Evolutionary conservation across 1,140 invertebrate species (phyloP).

Genomic region (Heliconius hewitsoni): DNA sequence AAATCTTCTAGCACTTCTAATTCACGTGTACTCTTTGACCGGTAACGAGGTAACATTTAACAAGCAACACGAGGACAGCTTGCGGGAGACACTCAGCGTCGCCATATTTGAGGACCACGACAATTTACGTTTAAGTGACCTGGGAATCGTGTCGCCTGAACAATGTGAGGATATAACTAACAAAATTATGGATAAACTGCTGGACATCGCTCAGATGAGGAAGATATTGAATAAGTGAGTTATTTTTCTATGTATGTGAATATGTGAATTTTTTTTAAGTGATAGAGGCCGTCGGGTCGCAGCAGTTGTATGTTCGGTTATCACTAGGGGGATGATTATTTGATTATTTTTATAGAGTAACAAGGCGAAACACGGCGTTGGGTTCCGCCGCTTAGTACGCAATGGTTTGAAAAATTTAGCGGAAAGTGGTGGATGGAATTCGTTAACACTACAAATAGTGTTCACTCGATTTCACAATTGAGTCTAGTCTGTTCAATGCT

Average conservation of each 20-base stretch:
- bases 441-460: too few species aligned
- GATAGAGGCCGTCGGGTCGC: too few species aligned
- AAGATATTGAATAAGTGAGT: slow-evolving; percentile 68
- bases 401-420: too few species aligned
- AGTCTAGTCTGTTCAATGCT: too few species aligned
- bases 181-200: slow-evolving; percentile 60
- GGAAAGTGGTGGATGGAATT: too few species aligned
- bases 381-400: too few species aligned
- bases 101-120: slow-evolving; percentile 84
- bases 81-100: slow-evolving; percentile 79
- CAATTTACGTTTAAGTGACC: slow-evolving; percentile 48
- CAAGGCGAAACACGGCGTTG: too few species aligned
- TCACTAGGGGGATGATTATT: too few species aligned
- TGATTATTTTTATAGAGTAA: too few species aligned
- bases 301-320: too few species aligned
- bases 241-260: not conserved
- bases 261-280: too few species aligned
- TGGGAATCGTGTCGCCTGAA: slow-evolving; percentile 56
- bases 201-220: slow-evolving; percentile 69
- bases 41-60: slow-evolving; percentile 83
- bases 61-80: slow-evolving; percentile 79
- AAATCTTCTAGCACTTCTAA: slow-evolving; percentile 83
- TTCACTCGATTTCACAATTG: too few species aligned
- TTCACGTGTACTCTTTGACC: slow-evolving; percentile 84
- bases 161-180: slow-evolving; percentile 59